A percentile compares a stretch with the other conserved stretches of the same genome.
These are phyloP conservation scores for Molorchus minor DNA, from an alignment of 2,888 invertebrate species.

Conservation along the genomic window DNA sequence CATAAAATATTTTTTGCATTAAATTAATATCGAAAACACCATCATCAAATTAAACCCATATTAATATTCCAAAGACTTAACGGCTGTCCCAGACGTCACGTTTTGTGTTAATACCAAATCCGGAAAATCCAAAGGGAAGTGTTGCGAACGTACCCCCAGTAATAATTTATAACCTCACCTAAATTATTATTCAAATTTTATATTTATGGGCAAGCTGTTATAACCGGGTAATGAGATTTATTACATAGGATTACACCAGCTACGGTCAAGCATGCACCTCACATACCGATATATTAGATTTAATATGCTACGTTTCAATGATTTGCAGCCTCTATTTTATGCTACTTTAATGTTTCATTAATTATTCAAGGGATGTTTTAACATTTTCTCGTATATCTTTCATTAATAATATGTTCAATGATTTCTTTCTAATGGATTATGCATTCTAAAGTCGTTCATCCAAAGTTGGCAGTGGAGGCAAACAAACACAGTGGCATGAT, in stretches of 20 bases:
- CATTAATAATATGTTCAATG: too few relatives aligned
- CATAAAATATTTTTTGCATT: too few relatives aligned
- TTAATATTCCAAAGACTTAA: background rate
- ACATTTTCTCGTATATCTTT: too few relatives aligned
- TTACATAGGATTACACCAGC: conserved; percentile 38
- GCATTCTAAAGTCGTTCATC: too few relatives aligned
- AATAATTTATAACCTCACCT: conserved; percentile 41
- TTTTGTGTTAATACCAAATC: conserved; percentile 1
- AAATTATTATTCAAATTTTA: conserved; percentile 45
- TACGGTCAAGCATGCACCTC: conserved; percentile 38
- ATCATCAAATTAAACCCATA: too few relatives aligned
- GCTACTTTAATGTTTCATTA: background rate
- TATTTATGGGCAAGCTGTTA: conserved; percentile 46
- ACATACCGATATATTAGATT: conserved; percentile 31
- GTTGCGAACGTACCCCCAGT: conserved; percentile 9
- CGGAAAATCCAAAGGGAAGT: conserved; percentile 8
- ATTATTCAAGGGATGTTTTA: too few relatives aligned
- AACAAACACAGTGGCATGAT: too few relatives aligned
- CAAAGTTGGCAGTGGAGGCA: too few relatives aligned
- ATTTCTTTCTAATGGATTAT: too few relatives aligned
- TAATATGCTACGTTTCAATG: conserved; percentile 13
- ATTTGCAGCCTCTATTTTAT: conserved; percentile 13
- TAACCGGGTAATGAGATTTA: conserved; percentile 46
- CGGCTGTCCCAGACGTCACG: conserved; percentile 1
- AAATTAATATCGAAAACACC: too few relatives aligned